Evolutionary conservation across 2,797 vertebrate species (phyloP).

Genomic region (Sebastes iracundus): DNA sequence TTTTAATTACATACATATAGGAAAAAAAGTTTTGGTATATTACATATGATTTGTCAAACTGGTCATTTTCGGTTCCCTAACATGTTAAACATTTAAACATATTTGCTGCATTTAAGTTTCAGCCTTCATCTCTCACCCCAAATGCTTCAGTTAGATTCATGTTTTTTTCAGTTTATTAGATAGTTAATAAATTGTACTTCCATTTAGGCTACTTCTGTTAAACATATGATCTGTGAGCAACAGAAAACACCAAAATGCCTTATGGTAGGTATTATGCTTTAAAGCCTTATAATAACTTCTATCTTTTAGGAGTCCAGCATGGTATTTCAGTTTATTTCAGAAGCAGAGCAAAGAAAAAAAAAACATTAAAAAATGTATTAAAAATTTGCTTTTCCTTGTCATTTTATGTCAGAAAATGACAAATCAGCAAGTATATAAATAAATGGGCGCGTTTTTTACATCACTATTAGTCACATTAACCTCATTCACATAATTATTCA

Average conservation of each 20-base stretch:
- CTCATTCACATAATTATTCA: slow-evolving; percentile 63
- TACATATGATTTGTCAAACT: neutral
- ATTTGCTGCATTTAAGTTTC: neutral
- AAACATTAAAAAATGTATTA: neutral
- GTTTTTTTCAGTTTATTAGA: neutral
- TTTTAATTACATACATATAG: neutral
- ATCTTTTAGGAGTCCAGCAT: neutral
- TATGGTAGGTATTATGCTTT: too few relatives aligned
- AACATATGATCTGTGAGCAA: neutral
- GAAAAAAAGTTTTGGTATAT: neutral
- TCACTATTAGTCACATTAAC: slow-evolving; percentile 52
- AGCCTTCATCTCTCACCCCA: neutral
- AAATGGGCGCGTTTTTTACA: slow-evolving; percentile 3
- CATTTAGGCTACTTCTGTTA: neutral
- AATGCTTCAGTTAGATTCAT: neutral
- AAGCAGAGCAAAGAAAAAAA: neutral
- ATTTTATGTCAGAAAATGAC: neutral
- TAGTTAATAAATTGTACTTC: neutral
- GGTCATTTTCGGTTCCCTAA: neutral
- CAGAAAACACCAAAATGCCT: neutral
- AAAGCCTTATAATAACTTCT: rapidly evolving
- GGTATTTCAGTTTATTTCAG: neutral
- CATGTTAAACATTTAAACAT: neutral
- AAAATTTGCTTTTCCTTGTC: neutral
- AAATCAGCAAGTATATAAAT: slow-evolving; percentile 10